phyloP scores from a whole-genome alignment of 2,888 invertebrate species.

The Dasypogon diadema region DNA sequence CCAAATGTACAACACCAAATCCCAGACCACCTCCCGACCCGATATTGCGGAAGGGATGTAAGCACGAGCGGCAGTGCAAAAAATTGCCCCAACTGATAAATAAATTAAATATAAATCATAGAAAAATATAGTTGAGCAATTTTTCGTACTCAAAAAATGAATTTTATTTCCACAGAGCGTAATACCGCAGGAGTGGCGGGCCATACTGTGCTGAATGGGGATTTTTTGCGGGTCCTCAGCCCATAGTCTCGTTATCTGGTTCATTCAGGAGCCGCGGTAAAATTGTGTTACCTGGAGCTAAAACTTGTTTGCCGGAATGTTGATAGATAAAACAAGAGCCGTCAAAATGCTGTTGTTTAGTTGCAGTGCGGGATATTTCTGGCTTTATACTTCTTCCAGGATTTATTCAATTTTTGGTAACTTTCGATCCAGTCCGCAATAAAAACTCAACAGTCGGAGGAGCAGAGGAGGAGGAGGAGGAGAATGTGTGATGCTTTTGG shows the following conservation, averaged over 20 bases:
- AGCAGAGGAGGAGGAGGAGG: too few species aligned
- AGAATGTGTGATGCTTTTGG: too few species aligned
- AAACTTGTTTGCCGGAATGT: background rate
- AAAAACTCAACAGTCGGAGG: too few species aligned
- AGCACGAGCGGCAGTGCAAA: background rate
- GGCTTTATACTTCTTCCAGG: background rate
- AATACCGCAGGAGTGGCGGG: background rate
- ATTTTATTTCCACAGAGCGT: background rate
- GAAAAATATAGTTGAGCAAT: background rate
- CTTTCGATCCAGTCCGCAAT: too few species aligned
- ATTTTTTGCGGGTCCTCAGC: background rate
- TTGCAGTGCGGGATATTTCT: background rate
- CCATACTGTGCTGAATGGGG: background rate
- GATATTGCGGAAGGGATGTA: too few species aligned
- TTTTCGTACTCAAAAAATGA: background rate
- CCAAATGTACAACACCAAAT: too few species aligned
- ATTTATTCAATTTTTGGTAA: too few species aligned
- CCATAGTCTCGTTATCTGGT: background rate
- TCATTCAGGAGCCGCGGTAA: background rate
- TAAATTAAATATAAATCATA: constrained; percentile 18
- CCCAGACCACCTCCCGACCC: too few species aligned
- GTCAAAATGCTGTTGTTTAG: background rate
- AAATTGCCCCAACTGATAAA: background rate
- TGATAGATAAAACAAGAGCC: background rate
- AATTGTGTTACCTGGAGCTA: too few species aligned